Conservation (phyloP, 2,113 vertebrate genomes). For the Salvator merianae region DNA sequence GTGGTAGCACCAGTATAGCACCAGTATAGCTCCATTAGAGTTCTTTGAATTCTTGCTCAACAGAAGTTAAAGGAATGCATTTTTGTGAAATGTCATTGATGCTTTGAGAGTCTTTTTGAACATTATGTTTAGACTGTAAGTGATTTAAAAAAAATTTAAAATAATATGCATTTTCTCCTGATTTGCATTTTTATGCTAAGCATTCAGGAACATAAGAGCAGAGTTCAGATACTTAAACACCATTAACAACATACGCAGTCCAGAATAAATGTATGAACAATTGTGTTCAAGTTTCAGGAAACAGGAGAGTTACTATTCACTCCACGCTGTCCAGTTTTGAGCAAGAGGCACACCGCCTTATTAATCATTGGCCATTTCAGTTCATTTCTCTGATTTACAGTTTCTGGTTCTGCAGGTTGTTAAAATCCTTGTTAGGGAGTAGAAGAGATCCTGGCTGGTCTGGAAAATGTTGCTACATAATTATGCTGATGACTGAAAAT, state of each 20-base stretch:
- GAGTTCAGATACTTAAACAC: background rate
- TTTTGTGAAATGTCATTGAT: too few relatives aligned
- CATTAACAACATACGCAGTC: background rate
- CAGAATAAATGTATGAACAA: background rate
- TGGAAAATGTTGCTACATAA: constrained; percentile 70
- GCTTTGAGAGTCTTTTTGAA: too few relatives aligned
- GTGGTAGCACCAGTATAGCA: background rate
- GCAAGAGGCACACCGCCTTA: constrained; percentile 53
- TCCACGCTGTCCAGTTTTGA: constrained; percentile 31
- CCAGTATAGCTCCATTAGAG: background rate
- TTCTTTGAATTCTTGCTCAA: background rate
- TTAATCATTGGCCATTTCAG: constrained; percentile 63
- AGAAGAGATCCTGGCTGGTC: constrained; percentile 35
- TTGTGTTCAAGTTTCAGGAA: background rate
- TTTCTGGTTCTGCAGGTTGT: constrained; percentile 72
- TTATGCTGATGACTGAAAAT: constrained; percentile 68
- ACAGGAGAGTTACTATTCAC: constrained; percentile 23
- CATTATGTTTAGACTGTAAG: too few relatives aligned
- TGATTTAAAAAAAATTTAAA: background rate
- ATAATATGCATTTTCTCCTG: background rate
- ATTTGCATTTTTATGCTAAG: background rate
- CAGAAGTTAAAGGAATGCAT: too few relatives aligned
- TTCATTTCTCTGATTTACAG: constrained; percentile 71
- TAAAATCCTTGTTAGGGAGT: constrained; percentile 70
- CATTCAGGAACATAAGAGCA: background rate